These are phyloP conservation scores for Benthochromis sp. DNA, from an alignment of 2,113 vertebrate genomes.

Conservation along the genomic window DNA sequence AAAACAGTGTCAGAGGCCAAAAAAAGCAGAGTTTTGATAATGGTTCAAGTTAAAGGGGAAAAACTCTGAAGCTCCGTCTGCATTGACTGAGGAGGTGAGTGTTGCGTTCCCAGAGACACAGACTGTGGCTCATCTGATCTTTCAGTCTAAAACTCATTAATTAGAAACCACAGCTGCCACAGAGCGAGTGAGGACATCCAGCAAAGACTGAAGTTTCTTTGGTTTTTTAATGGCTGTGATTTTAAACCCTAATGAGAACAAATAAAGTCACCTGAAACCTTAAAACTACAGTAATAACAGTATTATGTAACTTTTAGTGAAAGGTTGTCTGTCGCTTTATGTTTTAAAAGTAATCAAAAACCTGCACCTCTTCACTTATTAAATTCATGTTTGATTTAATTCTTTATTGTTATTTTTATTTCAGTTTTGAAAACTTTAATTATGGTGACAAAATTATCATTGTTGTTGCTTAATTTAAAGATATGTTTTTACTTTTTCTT, in stretches of 20 bases:
- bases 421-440: background rate
- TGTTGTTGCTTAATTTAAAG: background rate
- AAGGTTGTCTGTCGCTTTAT: background rate
- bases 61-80: background rate
- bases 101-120: background rate
- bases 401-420: background rate
- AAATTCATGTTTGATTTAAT: background rate
- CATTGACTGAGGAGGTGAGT: background rate
- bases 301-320: background rate
- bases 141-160: background rate
- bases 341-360: background rate
- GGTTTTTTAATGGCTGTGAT: rapidly evolving
- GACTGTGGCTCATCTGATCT: background rate
- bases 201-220: background rate
- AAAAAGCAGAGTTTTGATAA: background rate
- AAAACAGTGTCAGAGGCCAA: background rate
- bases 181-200: background rate
- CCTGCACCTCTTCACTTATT: background rate
- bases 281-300: background rate
- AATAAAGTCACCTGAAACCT: background rate
- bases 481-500: background rate
- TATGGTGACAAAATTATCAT: background rate
- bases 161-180: background rate
- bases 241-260: background rate
- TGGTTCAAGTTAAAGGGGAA: background rate